Percentiles rank a stretch among this genome's conserved stretches.
phyloP scores from a whole-genome alignment of 2,797 vertebrate species.

The Enteromius thamalakanensis region DNA sequence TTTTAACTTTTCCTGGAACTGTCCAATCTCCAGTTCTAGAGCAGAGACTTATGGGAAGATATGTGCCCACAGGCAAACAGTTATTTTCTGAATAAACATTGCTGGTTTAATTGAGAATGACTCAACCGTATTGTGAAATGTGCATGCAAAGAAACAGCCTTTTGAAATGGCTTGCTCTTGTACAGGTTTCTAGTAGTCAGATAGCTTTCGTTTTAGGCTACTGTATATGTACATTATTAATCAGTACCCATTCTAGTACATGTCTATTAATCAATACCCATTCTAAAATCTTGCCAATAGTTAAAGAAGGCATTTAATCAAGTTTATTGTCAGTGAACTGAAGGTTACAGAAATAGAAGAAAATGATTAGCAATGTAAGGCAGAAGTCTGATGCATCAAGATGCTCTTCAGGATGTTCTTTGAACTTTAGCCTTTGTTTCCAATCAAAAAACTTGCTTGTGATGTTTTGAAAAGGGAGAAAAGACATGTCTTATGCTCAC shows the following conservation, averaged over 20 bases:
- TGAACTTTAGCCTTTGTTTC: background rate
- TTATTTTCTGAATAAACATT: background rate
- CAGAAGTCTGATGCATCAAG: background rate
- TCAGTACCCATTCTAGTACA: too few relatives aligned
- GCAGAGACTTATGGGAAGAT: conserved; percentile 42
- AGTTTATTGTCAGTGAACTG: background rate
- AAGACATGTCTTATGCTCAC: background rate
- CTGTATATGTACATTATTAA: background rate
- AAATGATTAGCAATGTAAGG: background rate
- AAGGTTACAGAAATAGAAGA: background rate
- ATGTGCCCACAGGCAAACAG: conserved; percentile 11
- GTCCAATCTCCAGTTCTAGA: conserved; percentile 10
- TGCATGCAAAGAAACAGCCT: background rate
- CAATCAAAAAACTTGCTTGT: background rate
- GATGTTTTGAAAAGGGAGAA: background rate
- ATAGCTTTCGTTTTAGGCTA: background rate
- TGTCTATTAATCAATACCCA: background rate
- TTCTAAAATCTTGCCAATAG: background rate
- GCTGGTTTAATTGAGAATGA: background rate
- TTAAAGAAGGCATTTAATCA: background rate
- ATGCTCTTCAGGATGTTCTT: background rate
- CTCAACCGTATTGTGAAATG: background rate
- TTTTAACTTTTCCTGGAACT: conserved; percentile 51
- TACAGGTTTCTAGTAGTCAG: background rate
- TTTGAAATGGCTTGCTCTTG: background rate